A percentile compares a stretch with the other conserved stretches of the same genome.
Evolutionary conservation across 1,140 invertebrate genomes (phyloP).

Genomic region (Wasmannia auropunctata): DNA sequence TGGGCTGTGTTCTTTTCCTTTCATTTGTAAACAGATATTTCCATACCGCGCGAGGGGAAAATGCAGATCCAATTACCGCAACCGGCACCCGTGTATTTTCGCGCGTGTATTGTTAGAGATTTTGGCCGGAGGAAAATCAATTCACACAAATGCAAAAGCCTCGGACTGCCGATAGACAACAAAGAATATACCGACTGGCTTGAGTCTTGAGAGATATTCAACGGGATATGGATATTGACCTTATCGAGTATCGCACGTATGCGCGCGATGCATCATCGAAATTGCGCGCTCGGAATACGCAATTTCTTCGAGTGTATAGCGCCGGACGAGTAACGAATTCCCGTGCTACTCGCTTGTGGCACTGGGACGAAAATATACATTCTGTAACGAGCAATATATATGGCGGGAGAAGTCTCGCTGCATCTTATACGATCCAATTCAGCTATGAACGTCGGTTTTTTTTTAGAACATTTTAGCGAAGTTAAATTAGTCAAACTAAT

Average conservation of each 20-base stretch:
- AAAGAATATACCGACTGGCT: constrained; percentile 5
- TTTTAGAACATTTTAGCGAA: not conserved
- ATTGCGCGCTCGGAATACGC: constrained; percentile 1
- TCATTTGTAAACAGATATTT: not conserved
- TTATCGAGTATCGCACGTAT: constrained; percentile 18
- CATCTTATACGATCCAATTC: not conserved
- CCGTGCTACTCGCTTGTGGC: not conserved
- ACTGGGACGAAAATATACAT: not conserved
- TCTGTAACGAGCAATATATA: not conserved
- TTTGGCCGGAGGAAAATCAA: constrained; percentile 4
- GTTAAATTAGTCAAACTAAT: not conserved
- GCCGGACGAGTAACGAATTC: not conserved
- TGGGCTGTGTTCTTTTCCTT: not conserved
- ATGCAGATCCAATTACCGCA: constrained; percentile 17
- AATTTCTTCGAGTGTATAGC: constrained; percentile 9
- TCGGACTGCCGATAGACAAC: not conserved
- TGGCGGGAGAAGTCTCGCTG: not conserved
- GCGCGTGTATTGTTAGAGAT: not conserved
- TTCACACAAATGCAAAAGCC: not conserved
- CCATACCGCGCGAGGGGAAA: not conserved
- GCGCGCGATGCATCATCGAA: not conserved
- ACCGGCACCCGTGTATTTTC: not conserved
- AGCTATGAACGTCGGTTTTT: not conserved
- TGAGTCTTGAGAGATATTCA: constrained; percentile 10
- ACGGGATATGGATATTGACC: constrained; percentile 1